Evolutionary conservation across 1,140 invertebrate species (phyloP).

Genomic region (Zaprionus capensis): DNA sequence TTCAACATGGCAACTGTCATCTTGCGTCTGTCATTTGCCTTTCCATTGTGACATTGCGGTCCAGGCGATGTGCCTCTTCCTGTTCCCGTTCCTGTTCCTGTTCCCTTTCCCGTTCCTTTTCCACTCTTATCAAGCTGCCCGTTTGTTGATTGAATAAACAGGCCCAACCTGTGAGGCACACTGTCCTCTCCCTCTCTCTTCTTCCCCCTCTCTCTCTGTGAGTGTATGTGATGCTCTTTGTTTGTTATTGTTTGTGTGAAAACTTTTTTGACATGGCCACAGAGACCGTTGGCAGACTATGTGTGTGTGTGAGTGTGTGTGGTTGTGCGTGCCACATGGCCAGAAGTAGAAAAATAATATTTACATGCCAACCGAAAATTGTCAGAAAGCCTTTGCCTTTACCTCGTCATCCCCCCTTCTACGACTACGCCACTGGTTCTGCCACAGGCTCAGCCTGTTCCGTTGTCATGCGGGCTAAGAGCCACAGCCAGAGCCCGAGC

Average conservation of each 20-base stretch:
- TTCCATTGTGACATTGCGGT: conserved; percentile 70
- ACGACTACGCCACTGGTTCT: neutral
- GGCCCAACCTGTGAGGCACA: conserved; percentile 43
- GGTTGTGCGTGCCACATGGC: conserved; percentile 36
- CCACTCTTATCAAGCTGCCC: conserved; percentile 46
- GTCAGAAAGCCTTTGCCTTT: conserved; percentile 65
- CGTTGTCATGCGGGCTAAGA: conserved; percentile 27
- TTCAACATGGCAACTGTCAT: conserved; percentile 78
- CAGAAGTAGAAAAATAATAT: conserved; percentile 75
- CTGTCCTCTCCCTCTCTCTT: conserved; percentile 3
- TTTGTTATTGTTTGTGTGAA: conserved; percentile 32
- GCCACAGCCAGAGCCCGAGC: neutral
- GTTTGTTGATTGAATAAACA: conserved; percentile 79
- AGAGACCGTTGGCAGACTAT: conserved; percentile 18
- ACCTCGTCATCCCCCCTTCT: neutral
- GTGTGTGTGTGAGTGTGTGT: conserved; percentile 2
- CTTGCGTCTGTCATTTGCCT: conserved; percentile 76
- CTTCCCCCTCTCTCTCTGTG: conserved; percentile 10
- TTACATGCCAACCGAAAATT: conserved; percentile 69
- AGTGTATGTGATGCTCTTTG: conserved; percentile 19
- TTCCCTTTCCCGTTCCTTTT: conserved; percentile 17
- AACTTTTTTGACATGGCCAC: conserved; percentile 56
- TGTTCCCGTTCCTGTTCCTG: conserved; percentile 13
- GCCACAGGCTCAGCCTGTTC: conserved; percentile 1
- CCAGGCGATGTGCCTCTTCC: conserved; percentile 24